phyloP scores from a whole-genome alignment of 2,888 invertebrate species.

The Luperina nickerlii region DNA sequence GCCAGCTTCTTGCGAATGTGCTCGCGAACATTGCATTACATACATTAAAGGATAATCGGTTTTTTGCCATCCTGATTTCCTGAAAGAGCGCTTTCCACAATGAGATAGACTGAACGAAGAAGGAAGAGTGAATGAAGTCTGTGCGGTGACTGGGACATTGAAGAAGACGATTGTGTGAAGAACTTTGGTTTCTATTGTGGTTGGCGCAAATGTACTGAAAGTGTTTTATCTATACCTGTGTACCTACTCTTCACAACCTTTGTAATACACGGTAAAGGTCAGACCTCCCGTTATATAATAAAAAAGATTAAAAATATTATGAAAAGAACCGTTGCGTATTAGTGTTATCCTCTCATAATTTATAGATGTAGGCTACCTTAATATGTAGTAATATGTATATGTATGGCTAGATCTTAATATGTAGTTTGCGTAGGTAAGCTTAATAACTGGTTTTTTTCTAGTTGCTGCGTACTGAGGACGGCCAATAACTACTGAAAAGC shows the following conservation, averaged over 20 bases:
- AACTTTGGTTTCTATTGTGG: too few species aligned
- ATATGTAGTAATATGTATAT: too few species aligned
- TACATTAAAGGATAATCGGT: too few species aligned
- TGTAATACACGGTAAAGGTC: constrained; percentile 39
- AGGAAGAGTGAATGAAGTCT: too few species aligned
- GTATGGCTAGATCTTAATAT: constrained; percentile 8
- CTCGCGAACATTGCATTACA: too few species aligned
- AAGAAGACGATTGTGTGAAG: too few species aligned
- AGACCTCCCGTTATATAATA: constrained; percentile 13
- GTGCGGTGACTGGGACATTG: too few species aligned
- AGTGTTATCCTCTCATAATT: constrained; percentile 31
- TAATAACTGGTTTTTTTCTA: not conserved
- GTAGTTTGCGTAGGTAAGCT: not conserved
- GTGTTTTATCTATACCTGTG: not conserved
- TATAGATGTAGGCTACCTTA: constrained; percentile 29
- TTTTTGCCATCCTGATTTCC: too few species aligned
- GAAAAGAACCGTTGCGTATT: constrained; percentile 31
- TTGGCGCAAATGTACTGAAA: too few species aligned
- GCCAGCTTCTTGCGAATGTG: too few species aligned
- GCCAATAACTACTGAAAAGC: not conserved
- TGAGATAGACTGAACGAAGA: too few species aligned
- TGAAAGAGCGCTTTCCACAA: too few species aligned
- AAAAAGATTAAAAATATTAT: constrained; percentile 37
- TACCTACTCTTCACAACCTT: constrained; percentile 2
- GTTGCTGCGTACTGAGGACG: not conserved